Base-by-base conservation (phyloP, 2,797 vertebrate genomes). In the Schizopygopsis pylzovi region DNA sequence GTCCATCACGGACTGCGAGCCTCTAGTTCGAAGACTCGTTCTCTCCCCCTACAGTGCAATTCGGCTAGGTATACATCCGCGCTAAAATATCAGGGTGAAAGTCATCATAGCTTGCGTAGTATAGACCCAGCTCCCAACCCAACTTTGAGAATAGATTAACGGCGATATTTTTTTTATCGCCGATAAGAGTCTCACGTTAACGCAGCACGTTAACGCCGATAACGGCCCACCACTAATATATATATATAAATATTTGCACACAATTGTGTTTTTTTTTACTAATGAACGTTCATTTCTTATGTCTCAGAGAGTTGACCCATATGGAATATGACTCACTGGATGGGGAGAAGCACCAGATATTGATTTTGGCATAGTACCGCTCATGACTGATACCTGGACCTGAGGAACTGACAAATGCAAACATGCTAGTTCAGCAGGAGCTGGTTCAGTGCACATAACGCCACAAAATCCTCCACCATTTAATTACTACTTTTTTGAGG, bases 301-400 rank as follows among this genome's bases (percentile, higher is more conserved):
- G 47, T 84, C 56, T 79, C 78, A 84, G 87, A 82, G 81, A 84
- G 61, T 85, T 61, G 43, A 63, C 61, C 79, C 86, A 88, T 90
- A 90, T 88, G 87, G 86, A 89, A 90, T 85, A 84, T 25, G 79
- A 83, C 85, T 89, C 56, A 75, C 22, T 82, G 73, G 18, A 15
- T 70, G 71, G 63, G 76, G 71, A 59, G 70, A 87, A 72, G n/a
- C 9, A 65, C 67, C 28, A 49, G 47, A n/a, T 89, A 90, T 90
- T 88, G 86, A 90, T 85, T 86, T 90, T 88, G 89, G 89, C 88
- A 80, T 52, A 75, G 71, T 59, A 22, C 25, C 15, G 12, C 73
- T 87, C 67, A 86, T 90, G 82, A 86, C 80, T 88, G 82, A 89
- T 89, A 88, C 82, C 84, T 84, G 77, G 82, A 79, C 54, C 78